Evolutionary conservation across 1,140 invertebrate genomes (phyloP).

Genomic region (Formica selysi): DNA sequence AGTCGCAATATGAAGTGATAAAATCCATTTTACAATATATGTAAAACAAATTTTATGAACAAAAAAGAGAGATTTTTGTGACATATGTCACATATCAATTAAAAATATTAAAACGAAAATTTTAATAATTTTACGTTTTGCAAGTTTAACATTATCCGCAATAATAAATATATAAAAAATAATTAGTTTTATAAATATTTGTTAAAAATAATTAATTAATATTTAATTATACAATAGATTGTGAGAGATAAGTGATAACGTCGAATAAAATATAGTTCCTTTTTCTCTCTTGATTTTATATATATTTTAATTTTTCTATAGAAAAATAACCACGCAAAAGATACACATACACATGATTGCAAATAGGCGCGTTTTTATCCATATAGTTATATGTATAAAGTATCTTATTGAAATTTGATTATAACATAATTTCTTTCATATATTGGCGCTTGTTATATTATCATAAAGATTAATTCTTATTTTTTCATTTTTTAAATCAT

Average conservation of each 20-base stretch:
- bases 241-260: not conserved
- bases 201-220: slow-evolving; percentile 21
- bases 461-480: not conserved
- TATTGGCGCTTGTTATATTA: not conserved
- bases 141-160: slow-evolving; percentile 1
- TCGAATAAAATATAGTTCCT: not conserved
- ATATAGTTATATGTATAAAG: too few species aligned
- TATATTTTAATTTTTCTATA: not conserved
- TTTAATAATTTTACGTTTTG: slow-evolving; percentile 28
- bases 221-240: slow-evolving; percentile 7
- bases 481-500: not conserved
- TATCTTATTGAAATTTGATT: not conserved
- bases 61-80: not conserved
- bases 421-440: not conserved
- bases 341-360: not conserved
- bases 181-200: slow-evolving; percentile 4
- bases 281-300: not conserved
- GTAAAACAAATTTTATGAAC: slow-evolving; percentile 28
- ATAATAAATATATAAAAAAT: not conserved
- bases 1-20: slow-evolving; percentile 38
- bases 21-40: slow-evolving; percentile 19
- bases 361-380: not conserved
- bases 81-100: slow-evolving; percentile 16
- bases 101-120: slow-evolving; percentile 46
- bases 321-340: not conserved